These are phyloP conservation scores for Acanthococcus lagerstroemiae DNA, from an alignment of 2,888 invertebrate species.

Conservation along the genomic window DNA sequence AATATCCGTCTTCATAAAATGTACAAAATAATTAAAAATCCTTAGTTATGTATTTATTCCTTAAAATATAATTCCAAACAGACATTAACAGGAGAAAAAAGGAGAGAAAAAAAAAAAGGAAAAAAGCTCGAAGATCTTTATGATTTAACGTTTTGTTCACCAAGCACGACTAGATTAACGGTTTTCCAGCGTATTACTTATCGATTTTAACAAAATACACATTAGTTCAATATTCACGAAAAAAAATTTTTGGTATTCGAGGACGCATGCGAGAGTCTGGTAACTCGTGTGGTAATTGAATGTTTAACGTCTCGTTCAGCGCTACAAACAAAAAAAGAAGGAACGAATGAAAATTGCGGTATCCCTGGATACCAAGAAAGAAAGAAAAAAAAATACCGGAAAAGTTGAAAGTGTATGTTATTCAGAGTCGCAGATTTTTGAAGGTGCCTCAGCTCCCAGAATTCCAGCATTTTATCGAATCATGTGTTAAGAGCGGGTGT, in stretches of 20 bases:
- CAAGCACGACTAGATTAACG: constrained; percentile 29
- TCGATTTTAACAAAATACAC: constrained; percentile 21
- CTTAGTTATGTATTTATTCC: no score
- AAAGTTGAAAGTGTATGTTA: no score
- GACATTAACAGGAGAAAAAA: no score
- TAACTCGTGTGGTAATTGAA: constrained; percentile 27
- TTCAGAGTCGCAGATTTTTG: background rate
- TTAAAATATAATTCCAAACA: no score
- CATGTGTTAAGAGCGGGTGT: no score
- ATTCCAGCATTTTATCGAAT: constrained; percentile 15
- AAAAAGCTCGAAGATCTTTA: constrained; percentile 22
- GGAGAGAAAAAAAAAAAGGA: background rate
- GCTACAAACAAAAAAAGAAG: constrained; percentile 19
- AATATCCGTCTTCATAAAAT: no score
- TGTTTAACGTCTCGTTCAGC: constrained; percentile 29
- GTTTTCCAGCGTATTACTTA: constrained; percentile 20
- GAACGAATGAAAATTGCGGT: constrained; percentile 13
- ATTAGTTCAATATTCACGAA: constrained; percentile 12
- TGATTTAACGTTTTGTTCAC: constrained; percentile 15
- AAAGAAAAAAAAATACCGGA: constrained; percentile 10
- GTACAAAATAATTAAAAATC: no score
- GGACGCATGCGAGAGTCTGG: constrained; percentile 28
- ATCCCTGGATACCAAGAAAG: constrained; percentile 9
- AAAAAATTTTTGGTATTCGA: constrained; percentile 25
- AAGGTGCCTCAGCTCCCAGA: background rate